Percentiles rank a stretch among this genome's conserved stretches.
Evolutionary conservation across 2,797 vertebrate genomes (phyloP).

Genomic region (Scolopax rusticola): DNA sequence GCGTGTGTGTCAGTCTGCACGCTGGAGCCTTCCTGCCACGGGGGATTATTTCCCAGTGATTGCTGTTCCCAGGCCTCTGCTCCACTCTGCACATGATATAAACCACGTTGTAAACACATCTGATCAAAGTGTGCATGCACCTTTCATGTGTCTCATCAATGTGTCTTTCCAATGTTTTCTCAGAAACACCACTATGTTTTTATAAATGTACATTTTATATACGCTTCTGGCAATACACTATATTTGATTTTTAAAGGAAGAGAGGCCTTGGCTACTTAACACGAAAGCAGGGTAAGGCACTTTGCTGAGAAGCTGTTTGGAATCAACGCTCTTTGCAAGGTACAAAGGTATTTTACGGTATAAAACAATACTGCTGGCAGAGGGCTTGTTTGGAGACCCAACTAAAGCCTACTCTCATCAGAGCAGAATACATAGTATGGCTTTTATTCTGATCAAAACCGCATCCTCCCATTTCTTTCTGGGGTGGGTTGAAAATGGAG

Average conservation of each 20-base stretch:
- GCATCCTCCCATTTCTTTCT: background rate
- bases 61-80: conserved; percentile 68
- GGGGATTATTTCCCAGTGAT: conserved; percentile 69
- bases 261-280: conserved; percentile 66
- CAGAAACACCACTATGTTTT: conserved; percentile 55
- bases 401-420: conserved; percentile 42
- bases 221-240: conserved; percentile 56
- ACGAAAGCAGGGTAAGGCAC: conserved; percentile 71
- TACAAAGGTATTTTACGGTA: conserved; percentile 43
- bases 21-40: conserved; percentile 8
- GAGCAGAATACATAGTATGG: conserved; percentile 55
- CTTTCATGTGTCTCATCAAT: conserved; percentile 70
- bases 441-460: conserved; percentile 66
- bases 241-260: conserved; percentile 67
- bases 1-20: background rate
- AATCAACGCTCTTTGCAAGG: conserved; percentile 25
- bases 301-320: conserved; percentile 54
- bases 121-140: conserved; percentile 68
- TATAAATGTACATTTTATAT: conserved; percentile 69
- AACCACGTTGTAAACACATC: conserved; percentile 77
- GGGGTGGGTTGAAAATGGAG: background rate
- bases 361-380: conserved; percentile 53
- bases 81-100: conserved; percentile 70
- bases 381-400: background rate
- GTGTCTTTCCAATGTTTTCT: conserved; percentile 70